Evolutionary conservation across 2,113 vertebrate genomes (phyloP).

Genomic region (Brachyhypopomus occidentalis): DNA sequence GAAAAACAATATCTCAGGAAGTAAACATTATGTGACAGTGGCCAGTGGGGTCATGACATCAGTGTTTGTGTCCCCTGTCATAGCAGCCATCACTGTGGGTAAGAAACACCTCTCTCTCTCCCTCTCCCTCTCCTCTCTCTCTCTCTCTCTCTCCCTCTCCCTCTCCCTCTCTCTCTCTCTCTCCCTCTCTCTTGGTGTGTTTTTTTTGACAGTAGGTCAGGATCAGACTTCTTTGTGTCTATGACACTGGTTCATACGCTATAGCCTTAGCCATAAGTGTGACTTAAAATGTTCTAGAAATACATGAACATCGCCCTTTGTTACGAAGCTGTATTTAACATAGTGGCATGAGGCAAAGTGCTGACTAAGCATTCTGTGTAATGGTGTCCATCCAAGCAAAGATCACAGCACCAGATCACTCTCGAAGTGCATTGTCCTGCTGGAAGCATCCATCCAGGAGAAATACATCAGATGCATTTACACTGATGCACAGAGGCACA

Average conservation of each 20-base stretch:
- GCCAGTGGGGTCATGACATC: conserved; percentile 84
- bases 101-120: conserved; percentile 53
- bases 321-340: conserved; percentile 5
- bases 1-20: conserved; percentile 85
- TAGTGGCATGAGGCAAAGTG: conserved; percentile 10
- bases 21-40: conserved; percentile 87
- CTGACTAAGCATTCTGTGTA: conserved; percentile 29
- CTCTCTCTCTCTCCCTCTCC: no score
- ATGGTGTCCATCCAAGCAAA: conserved; percentile 18
- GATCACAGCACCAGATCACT: conserved; percentile 3
- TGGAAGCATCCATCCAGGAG: background rate
- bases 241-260: background rate
- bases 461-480: background rate
- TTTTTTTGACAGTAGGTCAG: background rate
- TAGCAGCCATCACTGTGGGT: conserved; percentile 84
- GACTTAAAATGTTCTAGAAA: background rate
- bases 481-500: conserved; percentile 5
- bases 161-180: background rate
- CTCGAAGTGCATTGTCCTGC: conserved; percentile 5
- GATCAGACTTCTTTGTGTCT: background rate
- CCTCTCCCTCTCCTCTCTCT: no score
- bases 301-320: background rate
- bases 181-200: background rate
- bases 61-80: conserved; percentile 83
- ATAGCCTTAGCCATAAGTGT: background rate